These are phyloP conservation scores for Thunnus thynnus DNA, from an alignment of 2,113 vertebrate genomes.

Conservation along the genomic window DNA sequence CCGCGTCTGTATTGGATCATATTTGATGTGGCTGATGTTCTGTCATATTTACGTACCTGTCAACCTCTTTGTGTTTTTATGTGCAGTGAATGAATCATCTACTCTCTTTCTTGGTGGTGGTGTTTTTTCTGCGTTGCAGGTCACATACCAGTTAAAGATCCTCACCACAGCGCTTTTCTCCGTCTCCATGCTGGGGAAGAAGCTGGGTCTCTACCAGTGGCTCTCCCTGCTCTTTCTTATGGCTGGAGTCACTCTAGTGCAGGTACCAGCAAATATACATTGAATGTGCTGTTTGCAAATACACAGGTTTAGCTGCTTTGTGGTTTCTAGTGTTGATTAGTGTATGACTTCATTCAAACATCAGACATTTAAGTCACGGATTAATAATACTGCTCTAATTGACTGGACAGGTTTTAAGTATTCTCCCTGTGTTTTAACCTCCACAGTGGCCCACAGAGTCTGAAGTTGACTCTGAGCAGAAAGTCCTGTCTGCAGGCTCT, in stretches of 20 bases:
- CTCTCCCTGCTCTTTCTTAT: slow-evolving; percentile 93
- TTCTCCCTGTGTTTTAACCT: slow-evolving; percentile 4
- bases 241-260: slow-evolving; percentile 93
- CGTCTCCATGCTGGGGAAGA: slow-evolving; percentile 94
- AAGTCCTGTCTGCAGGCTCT: slow-evolving; percentile 87
- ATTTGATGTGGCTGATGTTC: background rate
- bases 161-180: slow-evolving; percentile 98
- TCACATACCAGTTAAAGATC: slow-evolving; percentile 98
- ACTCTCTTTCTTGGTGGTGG: background rate
- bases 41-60: background rate
- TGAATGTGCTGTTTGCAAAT: background rate
- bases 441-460: slow-evolving; percentile 91
- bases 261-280: slow-evolving; percentile 82
- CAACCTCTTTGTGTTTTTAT: background rate
- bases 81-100: no score
- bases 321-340: background rate
- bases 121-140: slow-evolving; percentile 80
- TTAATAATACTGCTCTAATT: background rate
- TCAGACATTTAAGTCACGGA: background rate
- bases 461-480: slow-evolving; percentile 76
- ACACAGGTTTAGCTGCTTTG: background rate
- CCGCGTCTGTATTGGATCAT: no score
- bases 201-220: slow-evolving; percentile 92
- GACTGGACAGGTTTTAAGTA: background rate
- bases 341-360: background rate